phyloP scores from a whole-genome alignment of 2,113 vertebrate genomes.

The Taurulus bubalis region DNA sequence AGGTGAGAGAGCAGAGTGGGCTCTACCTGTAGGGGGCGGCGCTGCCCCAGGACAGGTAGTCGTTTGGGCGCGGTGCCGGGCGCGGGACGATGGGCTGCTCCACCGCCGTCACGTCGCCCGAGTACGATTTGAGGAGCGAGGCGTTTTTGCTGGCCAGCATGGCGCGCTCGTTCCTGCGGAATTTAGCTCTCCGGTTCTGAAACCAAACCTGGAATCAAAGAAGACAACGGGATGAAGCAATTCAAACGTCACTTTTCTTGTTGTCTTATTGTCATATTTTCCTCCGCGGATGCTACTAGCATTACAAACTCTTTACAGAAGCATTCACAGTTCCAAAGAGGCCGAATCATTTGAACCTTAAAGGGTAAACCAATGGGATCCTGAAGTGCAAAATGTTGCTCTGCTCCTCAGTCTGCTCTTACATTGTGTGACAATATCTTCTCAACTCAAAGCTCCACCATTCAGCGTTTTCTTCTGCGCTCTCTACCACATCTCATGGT shows the following conservation, averaged over 20 bases:
- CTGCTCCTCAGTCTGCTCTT: background rate
- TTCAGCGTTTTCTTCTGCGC: too few relatives aligned
- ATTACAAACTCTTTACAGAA: background rate
- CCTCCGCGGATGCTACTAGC: background rate
- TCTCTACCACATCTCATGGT: background rate
- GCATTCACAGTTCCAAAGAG: background rate
- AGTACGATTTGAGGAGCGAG: conserved; percentile 97
- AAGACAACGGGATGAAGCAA: background rate
- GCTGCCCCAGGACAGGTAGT: conserved; percentile 97
- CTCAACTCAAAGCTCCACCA: background rate
- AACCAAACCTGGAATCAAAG: conserved; percentile 92
- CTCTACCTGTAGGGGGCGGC: conserved; percentile 95
- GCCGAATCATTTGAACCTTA: background rate
- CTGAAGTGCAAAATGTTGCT: too few relatives aligned
- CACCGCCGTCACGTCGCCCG: conserved; percentile 94
- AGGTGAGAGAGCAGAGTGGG: background rate
- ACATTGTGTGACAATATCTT: background rate
- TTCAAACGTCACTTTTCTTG: background rate
- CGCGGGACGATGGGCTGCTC: conserved; percentile 98
- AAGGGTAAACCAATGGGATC: background rate
- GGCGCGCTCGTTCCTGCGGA: conserved; percentile 95
- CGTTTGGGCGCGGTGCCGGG: conserved; percentile 93
- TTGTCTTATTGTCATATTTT: background rate
- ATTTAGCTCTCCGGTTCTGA: conserved; percentile 98
- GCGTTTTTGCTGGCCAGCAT: conserved; percentile 99